Base-by-base conservation (phyloP, 2,888 invertebrate genomes). In the Isoperla grammatica region DNA sequence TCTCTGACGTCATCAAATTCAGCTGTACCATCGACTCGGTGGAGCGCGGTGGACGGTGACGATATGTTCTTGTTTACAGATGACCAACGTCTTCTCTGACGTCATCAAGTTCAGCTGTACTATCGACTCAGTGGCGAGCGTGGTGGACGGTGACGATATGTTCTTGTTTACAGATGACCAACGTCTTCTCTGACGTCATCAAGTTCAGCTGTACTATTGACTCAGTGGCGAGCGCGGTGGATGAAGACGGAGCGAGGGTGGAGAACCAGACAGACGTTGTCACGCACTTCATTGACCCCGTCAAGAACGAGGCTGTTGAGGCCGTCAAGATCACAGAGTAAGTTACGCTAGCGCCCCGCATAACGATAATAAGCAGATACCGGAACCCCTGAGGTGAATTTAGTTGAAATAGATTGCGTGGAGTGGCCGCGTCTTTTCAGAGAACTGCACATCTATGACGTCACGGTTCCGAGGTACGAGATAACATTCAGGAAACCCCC, bases 21-120 rank as follows among this genome's bases (percentile, higher is more conserved):
- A 75, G 73, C 42, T 85, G 84, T 70, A 80, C 81, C 71, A 78
- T 83, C 61, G 84, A 84, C 71, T 76, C 78, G 60, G 76, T 76
- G 59, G 76, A n/a, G n/a, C n/a, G n/a, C n/a, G n/a, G n/a, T n/a
- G n/a, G n/a, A n/a, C n/a, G n/a, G n/a, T n/a, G n/a, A n/a, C n/a
- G n/a, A n/a, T n/a, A n/a, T n/a, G n/a, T n/a, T n/a, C n/a, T n/a
- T n/a, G n/a, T n/a, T n/a, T n/a, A n/a, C 70, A 85, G 84, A 77
- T 85, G 54, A 77, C 76, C 17, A 67, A 75, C 13, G 77, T 79
- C 8, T 79, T 86, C 65, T 71, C 76, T 20, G 65, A 71, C 1
- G 74, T 74, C 2, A 81, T 83, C 70, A 68, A 68, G 22, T 80
- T 80, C 74, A 75, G 73, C 42, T 85, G 84, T 70, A 80, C 81